Evolutionary conservation across 2,888 invertebrate genomes (phyloP).

Genomic region (Mythimna ferrago): DNA sequence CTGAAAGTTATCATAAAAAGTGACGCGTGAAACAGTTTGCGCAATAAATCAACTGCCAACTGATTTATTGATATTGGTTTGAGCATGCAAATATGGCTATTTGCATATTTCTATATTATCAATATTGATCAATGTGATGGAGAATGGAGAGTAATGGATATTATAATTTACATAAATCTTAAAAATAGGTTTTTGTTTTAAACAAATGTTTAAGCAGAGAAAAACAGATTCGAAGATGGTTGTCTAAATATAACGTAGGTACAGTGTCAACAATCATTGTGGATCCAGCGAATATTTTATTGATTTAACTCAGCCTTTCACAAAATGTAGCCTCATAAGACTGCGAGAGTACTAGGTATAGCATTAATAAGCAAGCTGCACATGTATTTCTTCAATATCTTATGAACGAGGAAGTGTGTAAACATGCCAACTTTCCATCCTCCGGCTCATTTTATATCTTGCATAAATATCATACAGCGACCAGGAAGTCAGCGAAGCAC

Average conservation of each 20-base stretch:
- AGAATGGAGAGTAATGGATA: slow-evolving; percentile 25
- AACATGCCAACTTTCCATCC: not conserved
- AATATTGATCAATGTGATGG: slow-evolving; percentile 28
- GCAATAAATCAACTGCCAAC: not conserved
- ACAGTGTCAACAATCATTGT: not conserved
- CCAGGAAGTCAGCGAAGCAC: slow-evolving; percentile 39
- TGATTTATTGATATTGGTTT: not conserved
- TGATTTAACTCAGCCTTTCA: not conserved
- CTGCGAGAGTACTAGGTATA: not conserved
- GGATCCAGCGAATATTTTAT: not conserved
- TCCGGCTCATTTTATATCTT: slow-evolving; percentile 7
- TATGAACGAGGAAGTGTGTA: slow-evolving; percentile 10
- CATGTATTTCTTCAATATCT: not conserved
- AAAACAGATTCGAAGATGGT: not conserved
- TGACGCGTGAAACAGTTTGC: not conserved
- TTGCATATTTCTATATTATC: slow-evolving; percentile 10
- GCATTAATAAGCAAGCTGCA: slow-evolving; percentile 4
- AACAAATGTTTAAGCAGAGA: slow-evolving; percentile 23
- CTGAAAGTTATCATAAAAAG: slow-evolving; percentile 10
- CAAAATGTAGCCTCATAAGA: not conserved
- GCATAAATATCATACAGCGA: slow-evolving; percentile 19
- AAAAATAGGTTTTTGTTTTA: slow-evolving; percentile 2
- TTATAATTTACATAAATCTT: not conserved
- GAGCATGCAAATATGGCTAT: slow-evolving; percentile 5
- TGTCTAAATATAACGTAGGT: not conserved